Conservation (phyloP, 2,888 invertebrate species). For the Adineta ricciae region DNA sequence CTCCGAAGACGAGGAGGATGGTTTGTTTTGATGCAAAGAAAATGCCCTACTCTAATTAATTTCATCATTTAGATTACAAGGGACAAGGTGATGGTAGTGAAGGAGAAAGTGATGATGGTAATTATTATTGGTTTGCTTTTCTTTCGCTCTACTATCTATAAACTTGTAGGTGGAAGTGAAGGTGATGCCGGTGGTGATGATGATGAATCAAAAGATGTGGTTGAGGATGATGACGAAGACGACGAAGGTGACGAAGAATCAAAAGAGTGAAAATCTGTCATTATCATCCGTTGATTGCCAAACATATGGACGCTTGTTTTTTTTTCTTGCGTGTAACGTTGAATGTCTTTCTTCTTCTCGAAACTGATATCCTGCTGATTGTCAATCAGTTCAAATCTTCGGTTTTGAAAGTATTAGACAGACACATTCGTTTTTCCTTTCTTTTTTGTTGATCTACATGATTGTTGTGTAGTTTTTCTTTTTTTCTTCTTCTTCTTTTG, state of each 20-base stretch:
- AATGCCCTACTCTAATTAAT: not conserved
- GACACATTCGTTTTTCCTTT: not conserved
- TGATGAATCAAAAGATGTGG: constrained; percentile 16
- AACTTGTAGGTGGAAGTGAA: not conserved
- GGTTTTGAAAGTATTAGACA: not conserved
- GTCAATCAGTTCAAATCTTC: not conserved
- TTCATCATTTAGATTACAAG: not conserved
- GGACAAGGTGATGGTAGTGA: not conserved
- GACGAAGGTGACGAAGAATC: not conserved
- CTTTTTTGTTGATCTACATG: not conserved
- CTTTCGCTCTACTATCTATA: no score
- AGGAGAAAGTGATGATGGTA: constrained; percentile 1
- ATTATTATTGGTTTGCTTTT: not conserved
- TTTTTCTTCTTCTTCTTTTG: not conserved
- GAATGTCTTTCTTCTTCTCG: not conserved
- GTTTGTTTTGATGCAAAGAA: not conserved
- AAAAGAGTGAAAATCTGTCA: not conserved
- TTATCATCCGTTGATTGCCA: not conserved
- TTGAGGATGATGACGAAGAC: not conserved
- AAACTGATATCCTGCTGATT: not conserved
- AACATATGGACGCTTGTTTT: not conserved
- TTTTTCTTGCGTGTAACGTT: not conserved
- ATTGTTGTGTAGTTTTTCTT: not conserved
- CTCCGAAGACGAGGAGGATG: not conserved
- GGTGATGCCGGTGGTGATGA: not conserved